Percentiles rank a stretch among this genome's conserved stretches.
phyloP scores from a whole-genome alignment of 2,888 invertebrate species.

The Epirrita christyi region DNA sequence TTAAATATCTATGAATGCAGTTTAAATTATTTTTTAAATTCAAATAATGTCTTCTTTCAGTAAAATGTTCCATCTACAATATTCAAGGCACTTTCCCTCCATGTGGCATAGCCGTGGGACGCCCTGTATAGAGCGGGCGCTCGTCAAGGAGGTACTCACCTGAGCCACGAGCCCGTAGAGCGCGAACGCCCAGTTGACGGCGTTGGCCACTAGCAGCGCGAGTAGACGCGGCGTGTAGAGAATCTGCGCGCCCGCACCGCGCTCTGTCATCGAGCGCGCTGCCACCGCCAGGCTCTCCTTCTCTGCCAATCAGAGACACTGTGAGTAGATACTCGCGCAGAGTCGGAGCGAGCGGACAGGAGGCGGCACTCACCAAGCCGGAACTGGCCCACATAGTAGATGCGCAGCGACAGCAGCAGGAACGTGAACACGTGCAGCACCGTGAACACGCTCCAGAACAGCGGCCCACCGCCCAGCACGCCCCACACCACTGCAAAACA shows the following conservation, averaged over 20 bases:
- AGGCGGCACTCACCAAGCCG: conserved; percentile 81
- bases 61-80: too few relatives aligned
- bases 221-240: conserved; percentile 82
- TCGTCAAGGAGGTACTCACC: background rate
- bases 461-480: conserved; percentile 86
- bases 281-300: conserved; percentile 54
- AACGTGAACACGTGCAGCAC: conserved; percentile 88
- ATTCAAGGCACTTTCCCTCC: too few relatives aligned
- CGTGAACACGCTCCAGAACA: conserved; percentile 91
- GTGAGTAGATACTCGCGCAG: too few relatives aligned
- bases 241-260: conserved; percentile 59
- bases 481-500: conserved; percentile 86
- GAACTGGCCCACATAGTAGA: conserved; percentile 92
- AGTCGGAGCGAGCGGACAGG: too few relatives aligned
- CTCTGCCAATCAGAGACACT: background rate
- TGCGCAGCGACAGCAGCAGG: conserved; percentile 88
- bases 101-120: too few relatives aligned
- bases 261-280: conserved; percentile 49
- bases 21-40: too few relatives aligned
- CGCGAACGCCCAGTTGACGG: conserved; percentile 88
- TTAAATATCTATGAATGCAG: too few relatives aligned
- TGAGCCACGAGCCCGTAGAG: conserved; percentile 79
- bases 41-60: too few relatives aligned
- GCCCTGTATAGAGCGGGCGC: background rate
- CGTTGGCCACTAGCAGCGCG: conserved; percentile 86